Evolutionary conservation across 2,113 vertebrate genomes (phyloP).

Genomic region (Rhinopithecus roxellana): DNA sequence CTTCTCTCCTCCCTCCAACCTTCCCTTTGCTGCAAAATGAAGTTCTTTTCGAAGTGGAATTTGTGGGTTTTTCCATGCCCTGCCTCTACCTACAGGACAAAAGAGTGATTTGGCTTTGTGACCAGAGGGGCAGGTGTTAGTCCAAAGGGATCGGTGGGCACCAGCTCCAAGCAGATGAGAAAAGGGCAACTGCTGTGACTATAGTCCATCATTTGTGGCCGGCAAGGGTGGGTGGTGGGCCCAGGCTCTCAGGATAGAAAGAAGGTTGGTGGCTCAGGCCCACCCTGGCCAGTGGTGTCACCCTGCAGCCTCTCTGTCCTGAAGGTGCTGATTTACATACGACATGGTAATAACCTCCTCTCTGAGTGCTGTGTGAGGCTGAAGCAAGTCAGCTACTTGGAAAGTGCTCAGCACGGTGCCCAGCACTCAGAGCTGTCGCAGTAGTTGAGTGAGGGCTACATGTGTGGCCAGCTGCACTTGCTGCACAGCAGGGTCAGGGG

Average conservation of each 20-base stretch:
- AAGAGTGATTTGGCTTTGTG: not conserved
- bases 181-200: not conserved
- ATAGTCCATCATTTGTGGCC: not conserved
- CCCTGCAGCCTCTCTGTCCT: not conserved
- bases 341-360: too few species aligned
- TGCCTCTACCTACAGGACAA: not conserved
- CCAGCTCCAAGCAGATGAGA: not conserved
- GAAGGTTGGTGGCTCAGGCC: not conserved
- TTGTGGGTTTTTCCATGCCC: slow-evolving; percentile 43
- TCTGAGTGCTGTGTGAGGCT: not conserved
- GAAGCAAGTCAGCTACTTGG: not conserved
- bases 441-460: not conserved
- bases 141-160: not conserved
- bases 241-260: not conserved
- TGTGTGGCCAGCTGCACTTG: not conserved
- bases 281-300: not conserved
- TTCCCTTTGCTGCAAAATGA: not conserved
- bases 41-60: slow-evolving; percentile 35
- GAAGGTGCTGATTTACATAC: not conserved
- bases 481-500: too few species aligned
- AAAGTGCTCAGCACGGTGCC: not conserved
- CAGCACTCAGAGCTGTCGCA: rapidly evolving
- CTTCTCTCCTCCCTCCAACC: not conserved
- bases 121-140: not conserved
- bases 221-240: too few species aligned